A percentile compares a stretch with the other conserved stretches of the same genome.
Evolutionary conservation across 2,113 vertebrate genomes (phyloP).

Genomic region (Myrmecobius fasciatus): DNA sequence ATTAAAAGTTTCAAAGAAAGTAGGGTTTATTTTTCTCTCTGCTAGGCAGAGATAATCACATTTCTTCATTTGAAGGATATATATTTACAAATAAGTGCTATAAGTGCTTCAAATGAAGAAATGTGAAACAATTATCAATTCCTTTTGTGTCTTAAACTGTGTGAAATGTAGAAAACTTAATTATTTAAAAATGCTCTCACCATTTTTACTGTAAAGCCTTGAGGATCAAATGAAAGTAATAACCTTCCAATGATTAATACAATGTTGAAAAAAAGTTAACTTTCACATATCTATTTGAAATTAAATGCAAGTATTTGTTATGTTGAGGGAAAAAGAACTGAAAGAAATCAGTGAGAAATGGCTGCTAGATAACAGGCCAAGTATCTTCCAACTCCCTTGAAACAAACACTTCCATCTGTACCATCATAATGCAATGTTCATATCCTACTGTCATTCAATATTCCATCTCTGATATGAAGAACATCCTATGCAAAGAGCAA

Average conservation of each 20-base stretch:
- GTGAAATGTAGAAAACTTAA: slow-evolving; percentile 57
- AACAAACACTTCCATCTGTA: too few relatives aligned
- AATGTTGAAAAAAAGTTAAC: slow-evolving; percentile 31
- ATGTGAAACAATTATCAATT: slow-evolving; percentile 51
- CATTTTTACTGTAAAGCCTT: slow-evolving; percentile 58
- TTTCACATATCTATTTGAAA: slow-evolving; percentile 37
- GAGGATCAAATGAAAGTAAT: slow-evolving; percentile 59
- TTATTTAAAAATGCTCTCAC: slow-evolving; percentile 17
- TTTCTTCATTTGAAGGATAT: too few relatives aligned
- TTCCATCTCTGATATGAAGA: too few relatives aligned
- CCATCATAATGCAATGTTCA: too few relatives aligned
- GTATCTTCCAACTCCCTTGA: too few relatives aligned
- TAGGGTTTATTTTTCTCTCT: slow-evolving; percentile 36
- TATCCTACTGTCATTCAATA: too few relatives aligned
- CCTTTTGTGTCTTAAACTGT: slow-evolving; percentile 51
- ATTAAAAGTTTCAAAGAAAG: slow-evolving; percentile 40
- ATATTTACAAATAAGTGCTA: background rate
- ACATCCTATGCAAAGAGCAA: too few relatives aligned
- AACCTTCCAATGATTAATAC: slow-evolving; percentile 26
- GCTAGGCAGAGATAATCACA: slow-evolving; percentile 12
- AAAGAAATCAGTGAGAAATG: background rate
- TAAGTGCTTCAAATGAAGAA: slow-evolving; percentile 53
- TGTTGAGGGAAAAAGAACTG: slow-evolving; percentile 28
- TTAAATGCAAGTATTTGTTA: background rate
- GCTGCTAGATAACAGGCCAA: too few relatives aligned